These are phyloP conservation scores for Brachymystax lenok DNA, from an alignment of 2,797 vertebrate genomes.

Conservation along the genomic window DNA sequence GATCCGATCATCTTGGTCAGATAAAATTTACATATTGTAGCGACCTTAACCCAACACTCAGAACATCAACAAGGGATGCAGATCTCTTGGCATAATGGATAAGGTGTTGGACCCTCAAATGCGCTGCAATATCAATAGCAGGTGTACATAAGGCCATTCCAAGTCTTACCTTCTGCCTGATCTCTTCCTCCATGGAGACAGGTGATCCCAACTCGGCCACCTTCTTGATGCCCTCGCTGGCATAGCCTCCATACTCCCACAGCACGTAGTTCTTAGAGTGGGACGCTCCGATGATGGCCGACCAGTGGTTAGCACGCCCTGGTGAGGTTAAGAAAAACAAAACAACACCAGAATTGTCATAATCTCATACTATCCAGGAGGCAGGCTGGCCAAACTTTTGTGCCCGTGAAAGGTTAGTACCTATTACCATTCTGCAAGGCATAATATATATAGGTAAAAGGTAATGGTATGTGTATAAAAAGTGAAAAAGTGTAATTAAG, in stretches of 20 bases:
- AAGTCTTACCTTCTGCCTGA: conserved; percentile 89
- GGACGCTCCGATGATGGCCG: conserved; percentile 93
- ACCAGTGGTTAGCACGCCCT: conserved; percentile 99
- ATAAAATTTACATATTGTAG: not conserved
- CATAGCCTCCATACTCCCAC: conserved; percentile 93
- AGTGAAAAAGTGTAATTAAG: no score
- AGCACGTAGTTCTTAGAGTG: conserved; percentile 95
- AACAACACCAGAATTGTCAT: not conserved
- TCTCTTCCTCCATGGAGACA: conserved; percentile 99
- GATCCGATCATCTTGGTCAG: not conserved
- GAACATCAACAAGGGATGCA: not conserved
- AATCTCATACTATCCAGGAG: no score
- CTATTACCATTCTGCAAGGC: no score
- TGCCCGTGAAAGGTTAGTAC: no score
- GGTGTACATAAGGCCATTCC: not conserved
- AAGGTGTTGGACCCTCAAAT: not conserved
- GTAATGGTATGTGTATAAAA: no score
- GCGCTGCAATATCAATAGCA: not conserved
- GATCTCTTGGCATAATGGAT: not conserved
- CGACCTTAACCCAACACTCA: no score
- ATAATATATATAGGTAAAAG: no score
- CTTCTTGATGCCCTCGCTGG: conserved; percentile 94
- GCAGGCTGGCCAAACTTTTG: no score
- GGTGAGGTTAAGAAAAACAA: not conserved
- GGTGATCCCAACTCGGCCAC: conserved; percentile 95